These are phyloP conservation scores for Musca domestica DNA, from an alignment of 1,140 invertebrate species.

Conservation along the genomic window DNA sequence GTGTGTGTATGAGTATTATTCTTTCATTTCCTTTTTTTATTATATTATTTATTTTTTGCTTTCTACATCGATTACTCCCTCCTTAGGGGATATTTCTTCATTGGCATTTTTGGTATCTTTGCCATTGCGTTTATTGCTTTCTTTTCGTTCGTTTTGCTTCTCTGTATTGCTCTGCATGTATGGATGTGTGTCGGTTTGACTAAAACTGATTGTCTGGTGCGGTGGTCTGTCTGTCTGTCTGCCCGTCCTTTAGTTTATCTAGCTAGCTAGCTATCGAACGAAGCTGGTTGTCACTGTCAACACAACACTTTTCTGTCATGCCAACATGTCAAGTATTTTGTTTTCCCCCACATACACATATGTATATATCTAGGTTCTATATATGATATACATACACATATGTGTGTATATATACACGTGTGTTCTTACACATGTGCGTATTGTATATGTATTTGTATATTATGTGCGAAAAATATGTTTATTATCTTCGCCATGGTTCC, in stretches of 20 bases:
- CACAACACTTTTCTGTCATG: slow-evolving; percentile 20
- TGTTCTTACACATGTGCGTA: background rate
- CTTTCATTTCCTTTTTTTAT: background rate
- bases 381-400: too few species aligned
- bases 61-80: too few species aligned
- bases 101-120: background rate
- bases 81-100: too few species aligned
- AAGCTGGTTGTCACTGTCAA: slow-evolving; percentile 10
- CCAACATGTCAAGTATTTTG: slow-evolving; percentile 22
- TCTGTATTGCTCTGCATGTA: background rate
- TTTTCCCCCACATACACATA: background rate
- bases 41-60: background rate
- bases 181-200: too few species aligned
- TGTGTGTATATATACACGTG: background rate
- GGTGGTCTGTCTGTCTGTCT: background rate
- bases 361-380: too few species aligned
- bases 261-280: too few species aligned
- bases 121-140: slow-evolving; percentile 2
- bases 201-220: background rate
- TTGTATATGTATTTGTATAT: background rate
- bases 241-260: background rate
- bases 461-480: slow-evolving; percentile 11
- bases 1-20: too few species aligned
- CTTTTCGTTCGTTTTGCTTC: background rate
- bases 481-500: slow-evolving; percentile 9